Base-by-base conservation (phyloP, 37 sponge, comb jelly and placozoan genomes). In the Mnemiopsis leidyi region DNA sequence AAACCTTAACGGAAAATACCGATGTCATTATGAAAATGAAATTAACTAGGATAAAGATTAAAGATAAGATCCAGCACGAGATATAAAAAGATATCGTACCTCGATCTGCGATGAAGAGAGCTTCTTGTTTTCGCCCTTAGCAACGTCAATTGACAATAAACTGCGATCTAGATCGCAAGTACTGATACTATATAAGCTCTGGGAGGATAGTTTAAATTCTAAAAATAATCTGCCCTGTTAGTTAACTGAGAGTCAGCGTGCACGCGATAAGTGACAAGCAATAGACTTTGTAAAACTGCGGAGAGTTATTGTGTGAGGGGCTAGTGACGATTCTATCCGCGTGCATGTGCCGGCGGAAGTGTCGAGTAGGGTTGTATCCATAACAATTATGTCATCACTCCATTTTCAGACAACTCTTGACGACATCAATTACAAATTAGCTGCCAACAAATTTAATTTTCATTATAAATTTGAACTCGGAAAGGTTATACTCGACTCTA, bases 111-210 rank as follows among this genome's bases (percentile, higher is more conserved):
- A 48, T 5, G 13, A 13, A 48, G 61, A 69, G 73, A 69, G 73
- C 73, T 69, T 69, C 73, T 69, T 69, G 24, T 69, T 69, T 69
- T 25, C 73, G 73, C 73, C 73, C 73, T 69, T 69, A 69, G 73
- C 73, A 69, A 69, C 73, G 61, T 48, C 61, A 48, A 48, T 13
- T 48, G 61, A 69, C 73, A 69, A 69, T 69, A 69, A 69, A 69
- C 73, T 69, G 73, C 73, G n/a, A 13, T 48, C 61, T 13, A 13
- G 5, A 5, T 48, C 61, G 61, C 61, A 48, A 48, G 61, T 48
- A 48, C 61, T 48, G 61, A 48, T 48, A 48, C 13, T 48, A 48
- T 48, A 48, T 48, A n/a, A n/a, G 61, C 61, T 48, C 61, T 48
- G 61, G 13, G 5, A 5, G 5, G 61, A 48, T 48, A 48, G 5